Percentiles rank a stretch among this genome's conserved stretches.
Conservation (phyloP, 2,113 vertebrate genomes). For the Sorex araneus region DNA sequence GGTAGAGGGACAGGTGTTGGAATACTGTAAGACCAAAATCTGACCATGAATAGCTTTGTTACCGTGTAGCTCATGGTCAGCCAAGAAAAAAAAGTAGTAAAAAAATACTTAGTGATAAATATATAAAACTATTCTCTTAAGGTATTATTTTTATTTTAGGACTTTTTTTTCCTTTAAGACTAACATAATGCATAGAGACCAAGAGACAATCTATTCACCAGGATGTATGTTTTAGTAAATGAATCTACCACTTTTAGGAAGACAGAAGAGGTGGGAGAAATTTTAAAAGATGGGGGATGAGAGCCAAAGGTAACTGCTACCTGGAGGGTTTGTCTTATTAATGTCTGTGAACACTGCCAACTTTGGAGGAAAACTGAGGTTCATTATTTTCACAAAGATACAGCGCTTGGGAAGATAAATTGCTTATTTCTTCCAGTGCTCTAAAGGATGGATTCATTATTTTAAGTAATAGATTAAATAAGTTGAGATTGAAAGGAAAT, state of each 20-base stretch:
- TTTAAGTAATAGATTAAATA: slow-evolving; percentile 59
- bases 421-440: slow-evolving; percentile 29
- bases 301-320: neutral
- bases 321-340: neutral
- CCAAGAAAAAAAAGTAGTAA: too few relatives aligned
- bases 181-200: neutral
- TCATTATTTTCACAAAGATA: slow-evolving; percentile 34
- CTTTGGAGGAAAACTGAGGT: neutral
- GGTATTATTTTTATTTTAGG: neutral
- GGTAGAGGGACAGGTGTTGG: too few relatives aligned
- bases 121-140: neutral
- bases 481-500: slow-evolving; percentile 58
- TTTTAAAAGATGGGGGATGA: neutral
- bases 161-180: neutral
- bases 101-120: too few relatives aligned
- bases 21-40: too few relatives aligned
- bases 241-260: neutral
- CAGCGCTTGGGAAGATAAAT: neutral
- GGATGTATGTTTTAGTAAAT: neutral
- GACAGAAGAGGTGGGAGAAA: neutral
- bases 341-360: neutral
- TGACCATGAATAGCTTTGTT: neutral
- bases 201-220: neutral
- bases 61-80: neutral
- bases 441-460: slow-evolving; percentile 50